phyloP scores from a whole-genome alignment of 2,888 invertebrate genomes.

The Heliothis peltigera region DNA sequence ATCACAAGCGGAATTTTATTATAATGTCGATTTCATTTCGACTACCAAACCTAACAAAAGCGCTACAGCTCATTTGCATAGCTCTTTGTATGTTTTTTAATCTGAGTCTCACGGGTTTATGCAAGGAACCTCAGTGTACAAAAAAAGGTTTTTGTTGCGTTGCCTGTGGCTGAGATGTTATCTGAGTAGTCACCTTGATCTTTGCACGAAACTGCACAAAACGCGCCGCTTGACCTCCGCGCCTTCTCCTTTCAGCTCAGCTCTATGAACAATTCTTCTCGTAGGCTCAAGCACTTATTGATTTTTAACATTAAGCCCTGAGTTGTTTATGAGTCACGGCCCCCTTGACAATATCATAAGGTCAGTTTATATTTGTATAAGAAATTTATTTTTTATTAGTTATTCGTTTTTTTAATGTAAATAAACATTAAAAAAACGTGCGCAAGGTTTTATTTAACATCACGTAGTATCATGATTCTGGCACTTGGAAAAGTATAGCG shows the following conservation, averaged over 20 bases:
- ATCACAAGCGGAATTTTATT: slow-evolving; percentile 45
- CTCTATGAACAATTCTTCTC: slow-evolving; percentile 47
- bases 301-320: slow-evolving; percentile 54
- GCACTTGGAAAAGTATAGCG: slow-evolving; percentile 14
- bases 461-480: not conserved
- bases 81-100: slow-evolving; percentile 28
- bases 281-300: slow-evolving; percentile 44
- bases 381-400: too few relatives aligned
- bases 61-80: slow-evolving; percentile 28
- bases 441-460: slow-evolving; percentile 1
- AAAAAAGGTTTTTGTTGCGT: slow-evolving; percentile 56
- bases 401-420: not conserved
- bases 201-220: slow-evolving; percentile 72
- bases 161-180: slow-evolving; percentile 63
- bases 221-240: slow-evolving; percentile 71
- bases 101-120: slow-evolving; percentile 31
- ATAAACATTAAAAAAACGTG: slow-evolving; percentile 4
- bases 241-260: slow-evolving; percentile 53
- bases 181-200: slow-evolving; percentile 80
- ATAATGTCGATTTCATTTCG: slow-evolving; percentile 31
- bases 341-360: slow-evolving; percentile 27
- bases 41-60: slow-evolving; percentile 26
- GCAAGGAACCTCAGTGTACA: slow-evolving; percentile 46
- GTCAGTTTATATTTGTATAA: slow-evolving; percentile 19
- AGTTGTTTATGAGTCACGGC: slow-evolving; percentile 52